Evolutionary conservation across 2,797 vertebrate genomes (phyloP).

Genomic region (Furcifer pardalis): DNA sequence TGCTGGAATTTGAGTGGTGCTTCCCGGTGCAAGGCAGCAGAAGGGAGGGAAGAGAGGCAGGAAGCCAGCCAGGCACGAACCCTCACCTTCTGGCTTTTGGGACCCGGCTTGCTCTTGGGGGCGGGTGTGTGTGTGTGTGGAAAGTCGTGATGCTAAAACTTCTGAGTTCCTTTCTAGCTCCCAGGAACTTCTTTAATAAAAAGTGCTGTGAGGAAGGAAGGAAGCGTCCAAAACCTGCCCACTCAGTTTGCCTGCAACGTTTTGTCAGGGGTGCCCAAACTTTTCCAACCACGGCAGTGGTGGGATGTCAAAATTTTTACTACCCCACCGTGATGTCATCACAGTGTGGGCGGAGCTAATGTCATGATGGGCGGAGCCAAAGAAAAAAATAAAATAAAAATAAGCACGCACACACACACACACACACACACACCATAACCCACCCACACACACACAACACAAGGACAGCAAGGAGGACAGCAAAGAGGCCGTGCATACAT

Average conservation of each 20-base stretch:
- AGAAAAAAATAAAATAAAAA: too few species aligned
- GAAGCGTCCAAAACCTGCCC: conserved; percentile 41
- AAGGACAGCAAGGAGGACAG: too few species aligned
- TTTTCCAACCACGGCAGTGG: too few species aligned
- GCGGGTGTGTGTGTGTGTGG: neutral
- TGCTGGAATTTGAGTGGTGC: conserved; percentile 62
- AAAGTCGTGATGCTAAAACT: conserved; percentile 54
- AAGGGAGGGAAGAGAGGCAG: neutral
- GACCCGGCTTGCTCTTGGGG: neutral
- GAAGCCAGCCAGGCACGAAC: conserved; percentile 16
- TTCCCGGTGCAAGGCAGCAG: conserved; percentile 47
- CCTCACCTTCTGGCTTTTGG: conserved; percentile 25
- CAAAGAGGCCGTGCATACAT: too few species aligned
- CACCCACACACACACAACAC: too few species aligned
- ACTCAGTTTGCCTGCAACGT: conserved; percentile 46
- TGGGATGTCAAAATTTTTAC: too few species aligned
- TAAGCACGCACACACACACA: too few species aligned
- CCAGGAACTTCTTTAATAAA: conserved; percentile 28
- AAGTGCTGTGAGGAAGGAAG: neutral
- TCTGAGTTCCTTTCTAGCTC: conserved; percentile 42
- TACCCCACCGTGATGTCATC: too few species aligned
- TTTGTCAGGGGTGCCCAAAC: too few species aligned
- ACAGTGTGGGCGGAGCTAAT: too few species aligned
- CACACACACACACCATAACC: too few species aligned
- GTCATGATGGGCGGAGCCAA: too few species aligned